Evolutionary conservation across 2,888 invertebrate genomes (phyloP).

Genomic region (Eretmocerus hayati): DNA sequence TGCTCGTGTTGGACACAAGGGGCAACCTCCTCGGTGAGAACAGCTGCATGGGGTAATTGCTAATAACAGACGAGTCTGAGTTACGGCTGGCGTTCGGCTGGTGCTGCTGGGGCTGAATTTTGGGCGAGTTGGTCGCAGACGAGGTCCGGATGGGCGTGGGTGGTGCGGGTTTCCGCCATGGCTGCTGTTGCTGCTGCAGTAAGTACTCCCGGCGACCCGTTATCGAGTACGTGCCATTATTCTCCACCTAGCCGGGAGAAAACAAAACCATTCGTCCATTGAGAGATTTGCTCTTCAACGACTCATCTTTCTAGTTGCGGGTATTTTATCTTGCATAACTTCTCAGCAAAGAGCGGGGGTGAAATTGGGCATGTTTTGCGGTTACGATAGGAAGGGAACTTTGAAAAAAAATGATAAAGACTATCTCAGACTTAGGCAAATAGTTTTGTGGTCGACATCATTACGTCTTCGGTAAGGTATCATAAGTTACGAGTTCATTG

Average conservation of each 20-base stretch:
- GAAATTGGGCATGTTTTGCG: no score
- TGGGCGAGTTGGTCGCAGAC: constrained; percentile 6
- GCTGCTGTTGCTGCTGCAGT: constrained; percentile 2
- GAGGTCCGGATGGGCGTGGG: constrained; percentile 11
- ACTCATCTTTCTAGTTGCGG: no score
- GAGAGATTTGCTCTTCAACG: no score
- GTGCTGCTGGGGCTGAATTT: constrained; percentile 1
- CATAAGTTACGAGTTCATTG: no score
- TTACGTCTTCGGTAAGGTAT: no score
- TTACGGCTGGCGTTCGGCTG: constrained; percentile 12
- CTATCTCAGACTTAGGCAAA: no score
- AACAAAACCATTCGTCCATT: no score
- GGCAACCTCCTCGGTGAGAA: constrained; percentile 18
- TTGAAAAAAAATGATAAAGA: no score
- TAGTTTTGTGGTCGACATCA: no score
- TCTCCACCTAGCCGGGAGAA: constrained; percentile 9
- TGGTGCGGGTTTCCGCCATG: constrained; percentile 19
- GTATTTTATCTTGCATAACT: no score
- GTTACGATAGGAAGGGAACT: no score
- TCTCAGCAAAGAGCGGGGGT: no score
- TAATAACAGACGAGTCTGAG: background rate
- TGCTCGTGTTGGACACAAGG: constrained; percentile 12
- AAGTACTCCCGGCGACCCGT: background rate
- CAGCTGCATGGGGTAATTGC: constrained; percentile 13
- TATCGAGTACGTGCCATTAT: constrained; percentile 13